phyloP scores from a whole-genome alignment of 2,888 invertebrate species.

The Dicroscelio sp. region DNA sequence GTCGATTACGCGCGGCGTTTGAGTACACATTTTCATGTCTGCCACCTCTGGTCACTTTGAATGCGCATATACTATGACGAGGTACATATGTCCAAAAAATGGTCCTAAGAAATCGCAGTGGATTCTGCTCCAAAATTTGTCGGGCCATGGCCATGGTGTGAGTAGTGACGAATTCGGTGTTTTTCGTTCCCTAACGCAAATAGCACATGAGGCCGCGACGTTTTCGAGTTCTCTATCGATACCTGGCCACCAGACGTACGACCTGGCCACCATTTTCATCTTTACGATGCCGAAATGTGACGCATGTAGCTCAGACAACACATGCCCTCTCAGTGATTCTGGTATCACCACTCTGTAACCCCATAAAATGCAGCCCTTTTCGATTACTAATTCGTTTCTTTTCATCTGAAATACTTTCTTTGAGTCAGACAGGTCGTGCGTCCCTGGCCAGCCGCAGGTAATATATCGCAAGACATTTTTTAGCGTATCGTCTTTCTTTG shows the following conservation, averaged over 20 bases:
- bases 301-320: constrained; percentile 75
- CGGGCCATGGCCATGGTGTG: no score
- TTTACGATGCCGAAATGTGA: constrained; percentile 45
- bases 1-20: no score
- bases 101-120: no score
- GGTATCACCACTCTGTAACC: constrained; percentile 20
- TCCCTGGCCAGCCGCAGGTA: background rate
- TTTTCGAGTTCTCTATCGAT: no score
- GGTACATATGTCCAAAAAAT: no score
- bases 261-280: constrained; percentile 7
- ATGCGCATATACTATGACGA: no score
- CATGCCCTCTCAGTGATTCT: background rate
- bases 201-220: no score
- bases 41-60: no score
- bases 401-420: background rate
- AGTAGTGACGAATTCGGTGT: no score
- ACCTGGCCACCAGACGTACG: constrained; percentile 18
- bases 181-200: no score
- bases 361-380: background rate
- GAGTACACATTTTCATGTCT: no score
- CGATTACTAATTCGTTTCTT: constrained; percentile 19
- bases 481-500: background rate
- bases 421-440: background rate
- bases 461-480: background rate
- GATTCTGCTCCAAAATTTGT: no score